Conservation (phyloP, 2,888 invertebrate species). For the Xylota sylvarum region DNA sequence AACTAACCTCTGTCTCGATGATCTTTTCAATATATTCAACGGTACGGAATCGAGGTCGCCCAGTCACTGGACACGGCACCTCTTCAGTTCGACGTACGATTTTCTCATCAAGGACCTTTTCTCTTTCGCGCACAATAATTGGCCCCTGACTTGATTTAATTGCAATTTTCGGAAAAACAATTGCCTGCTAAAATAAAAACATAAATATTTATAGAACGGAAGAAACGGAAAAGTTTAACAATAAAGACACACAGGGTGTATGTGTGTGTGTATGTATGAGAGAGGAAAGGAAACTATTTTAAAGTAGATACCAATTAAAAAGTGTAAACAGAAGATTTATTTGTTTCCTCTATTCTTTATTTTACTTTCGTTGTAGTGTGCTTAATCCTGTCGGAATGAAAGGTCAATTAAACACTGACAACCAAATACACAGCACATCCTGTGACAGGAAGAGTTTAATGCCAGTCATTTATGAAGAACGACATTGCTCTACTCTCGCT, state of each 20-base stretch:
- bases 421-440: neutral
- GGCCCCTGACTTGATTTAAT: slow-evolving; percentile 94
- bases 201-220: slow-evolving; percentile 59
- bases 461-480: slow-evolving; percentile 1
- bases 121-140: slow-evolving; percentile 94
- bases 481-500: neutral
- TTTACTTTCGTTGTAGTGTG: slow-evolving; percentile 27
- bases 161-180: slow-evolving; percentile 93
- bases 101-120: slow-evolving; percentile 95
- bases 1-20: slow-evolving; percentile 96
- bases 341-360: slow-evolving; percentile 23
- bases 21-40: slow-evolving; percentile 97
- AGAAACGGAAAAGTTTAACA: slow-evolving; percentile 56
- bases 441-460: slow-evolving; percentile 4
- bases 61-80: slow-evolving; percentile 93
- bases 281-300: slow-evolving; percentile 29
- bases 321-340: slow-evolving; percentile 50
- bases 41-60: slow-evolving; percentile 94
- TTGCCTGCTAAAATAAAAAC: slow-evolving; percentile 80
- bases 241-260: slow-evolving; percentile 58
- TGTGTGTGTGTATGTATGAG: neutral
- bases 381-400: slow-evolving; percentile 9
- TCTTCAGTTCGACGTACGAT: slow-evolving; percentile 94
- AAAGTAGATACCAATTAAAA: slow-evolving; percentile 40
- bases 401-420: slow-evolving; percentile 20